These are phyloP conservation scores for Syngnathus acus DNA, from an alignment of 2,797 vertebrate genomes.

Conservation along the genomic window DNA sequence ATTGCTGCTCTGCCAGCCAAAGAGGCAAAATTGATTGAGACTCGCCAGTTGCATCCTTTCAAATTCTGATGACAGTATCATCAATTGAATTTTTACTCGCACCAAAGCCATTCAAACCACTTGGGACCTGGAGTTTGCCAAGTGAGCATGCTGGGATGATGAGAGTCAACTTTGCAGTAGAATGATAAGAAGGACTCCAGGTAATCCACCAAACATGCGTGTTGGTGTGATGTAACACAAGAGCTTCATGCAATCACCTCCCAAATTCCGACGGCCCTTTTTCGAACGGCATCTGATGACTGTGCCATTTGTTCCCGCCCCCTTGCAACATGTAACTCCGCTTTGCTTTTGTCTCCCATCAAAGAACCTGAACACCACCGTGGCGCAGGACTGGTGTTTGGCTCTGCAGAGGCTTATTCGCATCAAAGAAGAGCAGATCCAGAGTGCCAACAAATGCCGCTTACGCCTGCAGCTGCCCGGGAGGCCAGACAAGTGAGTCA, in stretches of 20 bases:
- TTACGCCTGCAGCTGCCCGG: slow-evolving; percentile 88
- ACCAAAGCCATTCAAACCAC: neutral
- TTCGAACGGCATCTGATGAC: neutral
- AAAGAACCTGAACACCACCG: slow-evolving; percentile 91
- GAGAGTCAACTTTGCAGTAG: too few species aligned
- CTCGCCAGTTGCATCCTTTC: neutral
- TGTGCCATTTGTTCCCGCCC: neutral
- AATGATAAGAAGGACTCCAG: neutral
- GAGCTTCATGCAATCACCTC: too few species aligned
- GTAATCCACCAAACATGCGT: neutral
- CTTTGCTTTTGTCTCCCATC: slow-evolving; percentile 23
- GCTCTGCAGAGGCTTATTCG: slow-evolving; percentile 90
- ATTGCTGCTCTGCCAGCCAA: slow-evolving; percentile 5
- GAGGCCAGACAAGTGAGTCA: slow-evolving; percentile 88
- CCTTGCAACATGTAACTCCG: slow-evolving; percentile 20
- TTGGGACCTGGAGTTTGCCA: neutral
- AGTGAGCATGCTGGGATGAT: neutral
- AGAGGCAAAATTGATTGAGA: slow-evolving; percentile 45
- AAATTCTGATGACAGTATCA: neutral
- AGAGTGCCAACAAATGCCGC: slow-evolving; percentile 92
- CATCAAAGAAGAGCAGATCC: slow-evolving; percentile 95
- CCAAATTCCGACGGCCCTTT: neutral
- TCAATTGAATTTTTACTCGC: too few species aligned
- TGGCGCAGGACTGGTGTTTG: slow-evolving; percentile 94
- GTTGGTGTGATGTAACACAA: neutral